Evolutionary conservation across 2,888 invertebrate species (phyloP), one percentile per base, ranked within the genome.

Genomic region (Limnephilus lunatus): DNA sequence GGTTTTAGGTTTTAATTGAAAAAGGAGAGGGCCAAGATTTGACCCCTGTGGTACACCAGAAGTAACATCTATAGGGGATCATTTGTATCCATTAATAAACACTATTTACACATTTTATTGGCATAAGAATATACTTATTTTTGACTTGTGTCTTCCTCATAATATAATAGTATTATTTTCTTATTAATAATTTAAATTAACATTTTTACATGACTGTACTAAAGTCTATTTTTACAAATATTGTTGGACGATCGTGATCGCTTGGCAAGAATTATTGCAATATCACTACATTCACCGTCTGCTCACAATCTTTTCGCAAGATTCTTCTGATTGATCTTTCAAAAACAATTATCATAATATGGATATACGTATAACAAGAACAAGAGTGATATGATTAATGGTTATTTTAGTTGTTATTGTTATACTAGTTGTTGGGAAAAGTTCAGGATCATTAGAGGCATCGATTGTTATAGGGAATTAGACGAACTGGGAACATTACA

Each of bases 381-480:
- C 53, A 19, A 68, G 53, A 25, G 19, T 19, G 53, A 68, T 19
- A 68, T 68, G 53, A 68, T 68, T 19, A 68, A 68, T 68, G 53
- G 25, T 68, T 68, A 14, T 68, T 19, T 68, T 68, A 19, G 19
- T 68, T 68, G 25, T 19, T 68, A 68, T 68, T 68, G 53, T 68
- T 19, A 25, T 68, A 19, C 0, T 5, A 68, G 3, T 7, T 68
- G 19, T 15, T 44, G 25, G 53, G 53, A 2, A 68, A 68, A 68
- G 53, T 68, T 68, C 53, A 7, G 53, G 19, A 68, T 68, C 53
- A 68, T 68, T 68, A 68, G 53, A 68, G 53, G 53, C 25, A 68
- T 83, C 83, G 32, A 83, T 83, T 83, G 35, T 83, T 83, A 83
- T 83, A 35, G 83, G 83, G 35, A 83, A 83, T 32, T 30, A 19